Percentiles rank a stretch among this genome's conserved stretches.
Conservation (phyloP, 2,888 invertebrate genomes). For the Cartodere bifasciata region DNA sequence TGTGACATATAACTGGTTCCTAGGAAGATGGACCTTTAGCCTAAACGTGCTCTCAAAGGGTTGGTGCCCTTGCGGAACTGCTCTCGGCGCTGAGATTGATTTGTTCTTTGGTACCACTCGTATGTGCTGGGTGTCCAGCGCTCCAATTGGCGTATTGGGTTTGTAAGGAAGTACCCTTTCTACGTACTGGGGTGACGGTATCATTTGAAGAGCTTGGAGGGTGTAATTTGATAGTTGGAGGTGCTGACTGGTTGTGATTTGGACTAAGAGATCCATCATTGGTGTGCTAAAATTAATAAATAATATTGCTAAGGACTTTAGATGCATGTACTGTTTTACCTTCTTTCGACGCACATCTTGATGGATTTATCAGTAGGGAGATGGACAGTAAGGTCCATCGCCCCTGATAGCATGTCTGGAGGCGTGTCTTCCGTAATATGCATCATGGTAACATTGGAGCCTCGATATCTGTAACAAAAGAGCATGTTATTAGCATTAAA, state of each 20-base stretch:
- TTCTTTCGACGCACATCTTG: conserved; percentile 44
- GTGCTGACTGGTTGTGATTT: conserved; percentile 54
- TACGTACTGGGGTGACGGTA: conserved; percentile 33
- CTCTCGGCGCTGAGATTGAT: conserved; percentile 18
- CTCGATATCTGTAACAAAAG: conserved; percentile 21
- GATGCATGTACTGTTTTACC: conserved; percentile 29
- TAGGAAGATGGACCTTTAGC: conserved; percentile 57
- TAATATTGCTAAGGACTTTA: background rate
- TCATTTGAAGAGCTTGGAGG: conserved; percentile 47
- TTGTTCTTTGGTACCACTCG: conserved; percentile 30
- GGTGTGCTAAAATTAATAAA: conserved; percentile 49
- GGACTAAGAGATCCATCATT: conserved; percentile 66
- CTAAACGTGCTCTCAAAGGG: conserved; percentile 51
- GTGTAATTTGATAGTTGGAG: conserved; percentile 54
- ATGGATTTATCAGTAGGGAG: conserved; percentile 42
- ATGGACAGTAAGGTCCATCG: conserved; percentile 53
- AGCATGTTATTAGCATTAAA: too few species aligned
- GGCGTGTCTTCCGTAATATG: conserved; percentile 55
- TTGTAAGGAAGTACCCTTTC: conserved; percentile 52
- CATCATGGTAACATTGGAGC: conserved; percentile 32
- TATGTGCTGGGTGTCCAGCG: conserved; percentile 38
- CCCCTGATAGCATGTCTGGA: conserved; percentile 54
- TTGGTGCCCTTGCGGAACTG: conserved; percentile 32
- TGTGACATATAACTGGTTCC: conserved; percentile 66
- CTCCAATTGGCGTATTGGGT: conserved; percentile 60